These are phyloP conservation scores for Homarus gammarus DNA, from an alignment of 2,888 invertebrate genomes.

Conservation along the genomic window DNA sequence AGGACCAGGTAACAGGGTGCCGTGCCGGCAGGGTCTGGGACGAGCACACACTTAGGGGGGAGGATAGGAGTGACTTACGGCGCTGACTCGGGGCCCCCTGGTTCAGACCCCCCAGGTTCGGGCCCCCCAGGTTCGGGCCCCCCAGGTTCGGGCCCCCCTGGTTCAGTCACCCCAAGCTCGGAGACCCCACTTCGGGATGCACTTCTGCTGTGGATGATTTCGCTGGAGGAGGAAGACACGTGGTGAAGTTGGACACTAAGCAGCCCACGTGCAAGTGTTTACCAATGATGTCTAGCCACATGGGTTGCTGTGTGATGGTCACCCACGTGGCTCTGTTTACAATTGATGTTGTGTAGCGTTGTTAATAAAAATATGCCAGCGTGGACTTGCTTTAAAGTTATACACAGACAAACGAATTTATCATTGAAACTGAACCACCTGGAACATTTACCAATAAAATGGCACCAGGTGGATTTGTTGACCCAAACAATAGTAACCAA, in stretches of 20 bases:
- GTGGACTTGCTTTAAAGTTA: too few relatives aligned
- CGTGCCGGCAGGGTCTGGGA: not conserved
- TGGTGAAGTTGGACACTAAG: not conserved
- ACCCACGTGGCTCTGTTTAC: not conserved
- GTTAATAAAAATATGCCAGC: too few relatives aligned
- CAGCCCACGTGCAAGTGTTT: conserved; percentile 5
- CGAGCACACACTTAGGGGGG: not conserved
- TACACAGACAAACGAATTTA: too few relatives aligned
- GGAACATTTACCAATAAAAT: too few relatives aligned
- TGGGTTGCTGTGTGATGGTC: not conserved
- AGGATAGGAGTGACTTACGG: conserved; percentile 38
- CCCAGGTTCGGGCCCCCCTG: conserved; percentile 24
- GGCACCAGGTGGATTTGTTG: too few relatives aligned
- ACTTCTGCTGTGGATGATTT: conserved; percentile 56
- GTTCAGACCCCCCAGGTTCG: not conserved
- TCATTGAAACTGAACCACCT: too few relatives aligned
- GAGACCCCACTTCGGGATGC: conserved; percentile 36
- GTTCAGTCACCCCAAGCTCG: conserved; percentile 17
- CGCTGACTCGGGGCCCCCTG: conserved; percentile 13
- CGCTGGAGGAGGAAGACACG: conserved; percentile 60
- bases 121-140: conserved; percentile 3
- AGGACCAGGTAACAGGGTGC: conserved; percentile 2
- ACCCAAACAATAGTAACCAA: too few relatives aligned
- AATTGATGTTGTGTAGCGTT: not conserved
- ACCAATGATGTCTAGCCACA: not conserved